These are phyloP conservation scores for Troides helena DNA, from an alignment of 2,888 invertebrate species.

Conservation along the genomic window DNA sequence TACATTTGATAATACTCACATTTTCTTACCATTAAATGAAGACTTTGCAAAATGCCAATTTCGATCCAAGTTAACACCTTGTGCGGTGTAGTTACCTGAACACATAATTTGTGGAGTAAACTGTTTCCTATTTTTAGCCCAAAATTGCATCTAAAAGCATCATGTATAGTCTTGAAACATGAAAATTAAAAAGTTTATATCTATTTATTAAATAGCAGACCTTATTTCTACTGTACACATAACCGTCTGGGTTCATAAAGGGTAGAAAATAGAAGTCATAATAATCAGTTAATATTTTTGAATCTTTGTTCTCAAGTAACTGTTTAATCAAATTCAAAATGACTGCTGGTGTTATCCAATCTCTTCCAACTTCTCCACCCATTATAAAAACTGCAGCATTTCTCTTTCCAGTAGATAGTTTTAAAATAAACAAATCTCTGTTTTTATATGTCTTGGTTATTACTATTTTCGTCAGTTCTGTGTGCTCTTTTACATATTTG, in stretches of 20 bases:
- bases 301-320: constrained; percentile 39
- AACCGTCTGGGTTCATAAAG: constrained; percentile 70
- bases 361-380: constrained; percentile 65
- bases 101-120: constrained; percentile 51
- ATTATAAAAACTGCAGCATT: constrained; percentile 56
- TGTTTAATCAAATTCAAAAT: constrained; percentile 50
- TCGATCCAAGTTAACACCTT: constrained; percentile 62
- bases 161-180: neutral
- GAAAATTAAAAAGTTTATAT: neutral
- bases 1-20: neutral
- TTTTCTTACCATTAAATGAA: constrained; percentile 14
- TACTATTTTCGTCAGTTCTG: constrained; percentile 44
- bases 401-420: constrained; percentile 45
- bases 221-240: constrained; percentile 50
- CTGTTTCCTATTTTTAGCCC: constrained; percentile 60
- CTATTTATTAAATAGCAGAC: constrained; percentile 40
- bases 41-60: constrained; percentile 53
- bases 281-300: constrained; percentile 39
- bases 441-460: constrained; percentile 56
- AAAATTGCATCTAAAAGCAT: constrained; percentile 53
- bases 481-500: constrained; percentile 37
- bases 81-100: constrained; percentile 36
- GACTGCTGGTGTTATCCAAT: constrained; percentile 61
- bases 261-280: constrained; percentile 65
- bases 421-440: constrained; percentile 54